Evolutionary conservation across 2,888 invertebrate species (phyloP), one percentile per base, ranked within the genome.

Genomic region (Trissoscelio sp.): DNA sequence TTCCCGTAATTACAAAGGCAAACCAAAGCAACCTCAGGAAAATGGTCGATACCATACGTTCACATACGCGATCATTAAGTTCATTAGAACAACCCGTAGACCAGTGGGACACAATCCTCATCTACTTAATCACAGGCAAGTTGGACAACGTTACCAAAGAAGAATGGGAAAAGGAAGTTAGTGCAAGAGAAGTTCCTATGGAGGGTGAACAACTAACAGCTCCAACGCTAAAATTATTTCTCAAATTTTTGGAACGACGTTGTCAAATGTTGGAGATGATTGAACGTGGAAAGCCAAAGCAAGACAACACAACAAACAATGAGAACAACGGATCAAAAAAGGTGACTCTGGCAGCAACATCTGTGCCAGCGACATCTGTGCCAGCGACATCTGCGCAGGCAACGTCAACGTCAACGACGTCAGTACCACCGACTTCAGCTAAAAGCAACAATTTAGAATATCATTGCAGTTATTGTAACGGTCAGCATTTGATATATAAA

Each of bases 201-300:
- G n/a, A n/a, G n/a, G n/a, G n/a, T n/a, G n/a, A n/a, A n/a, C n/a
- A n/a, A n/a, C n/a, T n/a, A n/a, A n/a, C n/a, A n/a, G n/a, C n/a
- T n/a, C n/a, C n/a, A n/a, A n/a, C 34, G 9, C 9, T 34, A 11
- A 9, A 9, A 3, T 2, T 2, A 4, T 34, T 34, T 34, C 11
- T 34, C 9, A 34, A 12, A 5, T 67, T 67, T 22, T 11, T 55
- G 9, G 67, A 67, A 67, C 16, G 12, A 53, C n/a, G 67, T 6
- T 69, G 55, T 31, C 18, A 12, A 0, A 44, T 31, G 4, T 12
- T 37, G 4, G 64, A 66, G 22, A 66, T 55, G 53, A 34, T 16
- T 1, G n/a, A 67, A 16, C 7, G 11, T 14, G 28, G 53, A 31
- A 31, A 46, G 18, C 0, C 11, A 28, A 28, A 28, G 4, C 14